Evolutionary conservation across 2,113 vertebrate genomes (phyloP).

Genomic region (Grammomys surdaster): DNA sequence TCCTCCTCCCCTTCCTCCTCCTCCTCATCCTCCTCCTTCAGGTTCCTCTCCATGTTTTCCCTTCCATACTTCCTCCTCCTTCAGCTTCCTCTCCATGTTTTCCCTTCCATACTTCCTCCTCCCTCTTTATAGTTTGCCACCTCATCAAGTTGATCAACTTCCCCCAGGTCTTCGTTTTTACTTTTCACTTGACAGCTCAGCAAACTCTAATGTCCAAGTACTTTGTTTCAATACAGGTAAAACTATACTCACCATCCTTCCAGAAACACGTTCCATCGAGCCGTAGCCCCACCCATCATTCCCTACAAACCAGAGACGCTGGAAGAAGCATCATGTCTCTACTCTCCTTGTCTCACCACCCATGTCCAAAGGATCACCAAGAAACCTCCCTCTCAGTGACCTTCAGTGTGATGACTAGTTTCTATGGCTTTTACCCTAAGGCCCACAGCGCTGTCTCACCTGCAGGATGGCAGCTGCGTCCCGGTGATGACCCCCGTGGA

Average conservation of each 20-base stretch:
- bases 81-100: too few species aligned
- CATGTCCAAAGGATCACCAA: background rate
- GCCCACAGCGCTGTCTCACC: background rate
- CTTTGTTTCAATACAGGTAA: background rate
- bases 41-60: background rate
- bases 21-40: background rate
- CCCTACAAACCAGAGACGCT: background rate
- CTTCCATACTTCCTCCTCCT: background rate
- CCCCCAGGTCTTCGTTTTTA: too few species aligned
- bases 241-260: background rate
- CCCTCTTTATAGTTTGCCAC: background rate
- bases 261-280: background rate
- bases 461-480: background rate
- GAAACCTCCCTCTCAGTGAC: background rate
- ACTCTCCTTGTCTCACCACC: background rate
- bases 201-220: background rate
- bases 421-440: too few species aligned
- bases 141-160: background rate
- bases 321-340: background rate
- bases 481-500: too few species aligned
- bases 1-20: background rate
- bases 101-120: background rate
- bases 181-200: background rate
- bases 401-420: background rate
- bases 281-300: background rate